Evolutionary conservation across 2,888 invertebrate species (phyloP).

Genomic region (Trisateles emortualis): DNA sequence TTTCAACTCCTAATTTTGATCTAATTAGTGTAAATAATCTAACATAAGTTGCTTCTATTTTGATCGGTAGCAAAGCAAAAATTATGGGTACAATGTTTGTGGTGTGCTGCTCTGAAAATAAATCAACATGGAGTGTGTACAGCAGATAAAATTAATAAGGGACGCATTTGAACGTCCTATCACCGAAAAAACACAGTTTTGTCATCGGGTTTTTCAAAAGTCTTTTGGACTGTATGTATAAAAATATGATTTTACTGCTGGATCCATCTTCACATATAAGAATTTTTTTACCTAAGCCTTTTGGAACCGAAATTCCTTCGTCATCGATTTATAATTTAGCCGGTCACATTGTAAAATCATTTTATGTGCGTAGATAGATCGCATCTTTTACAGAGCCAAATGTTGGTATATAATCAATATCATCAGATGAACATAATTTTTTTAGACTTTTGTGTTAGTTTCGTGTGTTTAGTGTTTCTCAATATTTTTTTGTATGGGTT

Average conservation of each 20-base stretch:
- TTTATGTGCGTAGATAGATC: slow-evolving; percentile 18
- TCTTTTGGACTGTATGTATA: slow-evolving; percentile 15
- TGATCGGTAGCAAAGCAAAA: slow-evolving; percentile 2
- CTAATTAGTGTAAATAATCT: slow-evolving; percentile 18
- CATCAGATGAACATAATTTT: slow-evolving; percentile 11
- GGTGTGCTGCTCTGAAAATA: slow-evolving; percentile 13
- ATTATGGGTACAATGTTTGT: slow-evolving; percentile 20
- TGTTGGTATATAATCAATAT: slow-evolving; percentile 18
- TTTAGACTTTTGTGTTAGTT: slow-evolving; percentile 17
- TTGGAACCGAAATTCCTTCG: slow-evolving; percentile 15
- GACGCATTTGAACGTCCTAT: slow-evolving; percentile 16
- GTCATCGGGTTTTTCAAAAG: slow-evolving; percentile 11
- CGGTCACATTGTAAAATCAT: slow-evolving; percentile 21
- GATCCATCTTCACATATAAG: slow-evolving; percentile 17
- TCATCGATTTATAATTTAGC: slow-evolving; percentile 14
- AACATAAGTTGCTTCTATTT: slow-evolving; percentile 10
- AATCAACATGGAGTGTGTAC: slow-evolving; percentile 8
- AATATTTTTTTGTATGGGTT: slow-evolving; percentile 11
- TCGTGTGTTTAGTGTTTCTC: slow-evolving; percentile 16
- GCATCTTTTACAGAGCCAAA: slow-evolving; percentile 20
- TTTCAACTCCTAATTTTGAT: slow-evolving; percentile 6
- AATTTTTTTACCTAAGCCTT: slow-evolving; percentile 13
- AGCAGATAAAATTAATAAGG: slow-evolving; percentile 13
- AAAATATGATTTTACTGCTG: slow-evolving; percentile 15
- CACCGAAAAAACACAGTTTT: slow-evolving; percentile 14